phyloP scores from a whole-genome alignment of 2,797 vertebrate genomes.

The Erethizon dorsatum region DNA sequence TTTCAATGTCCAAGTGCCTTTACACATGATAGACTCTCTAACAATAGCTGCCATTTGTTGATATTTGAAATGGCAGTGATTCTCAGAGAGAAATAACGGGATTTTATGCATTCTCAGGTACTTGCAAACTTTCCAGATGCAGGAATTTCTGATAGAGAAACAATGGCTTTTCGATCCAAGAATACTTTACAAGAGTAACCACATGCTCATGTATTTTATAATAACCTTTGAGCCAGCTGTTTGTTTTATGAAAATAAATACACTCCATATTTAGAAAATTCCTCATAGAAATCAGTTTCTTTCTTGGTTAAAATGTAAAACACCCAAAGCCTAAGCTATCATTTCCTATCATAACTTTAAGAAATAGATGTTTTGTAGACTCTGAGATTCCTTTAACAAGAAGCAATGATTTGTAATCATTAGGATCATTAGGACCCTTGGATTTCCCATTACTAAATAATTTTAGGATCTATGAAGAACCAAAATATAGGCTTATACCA shows the following conservation, averaged over 20 bases:
- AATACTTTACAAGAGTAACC: neutral
- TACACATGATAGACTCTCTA: neutral
- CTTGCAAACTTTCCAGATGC: neutral
- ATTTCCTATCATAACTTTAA: neutral
- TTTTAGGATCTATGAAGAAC: neutral
- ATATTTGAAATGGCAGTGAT: neutral
- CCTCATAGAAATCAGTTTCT: neutral
- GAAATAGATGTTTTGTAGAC: neutral
- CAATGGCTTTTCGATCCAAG: neutral
- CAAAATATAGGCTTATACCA: neutral
- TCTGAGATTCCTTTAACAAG: neutral
- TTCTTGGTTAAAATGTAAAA: neutral
- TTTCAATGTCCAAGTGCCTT: neutral
- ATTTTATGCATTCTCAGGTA: neutral
- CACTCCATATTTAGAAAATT: neutral
- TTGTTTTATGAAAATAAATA: constrained; percentile 40
- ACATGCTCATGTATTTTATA: neutral
- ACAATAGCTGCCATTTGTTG: neutral
- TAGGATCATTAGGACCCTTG: neutral
- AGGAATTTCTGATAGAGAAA: neutral
- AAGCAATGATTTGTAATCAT: neutral
- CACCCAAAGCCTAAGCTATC: neutral
- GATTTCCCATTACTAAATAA: neutral
- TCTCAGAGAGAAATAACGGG: neutral
- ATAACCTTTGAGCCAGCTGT: neutral